Percentiles rank a stretch among this genome's conserved stretches.
Evolutionary conservation across 2,113 vertebrate genomes (phyloP).

Genomic region (Eolophus roseicapilla): DNA sequence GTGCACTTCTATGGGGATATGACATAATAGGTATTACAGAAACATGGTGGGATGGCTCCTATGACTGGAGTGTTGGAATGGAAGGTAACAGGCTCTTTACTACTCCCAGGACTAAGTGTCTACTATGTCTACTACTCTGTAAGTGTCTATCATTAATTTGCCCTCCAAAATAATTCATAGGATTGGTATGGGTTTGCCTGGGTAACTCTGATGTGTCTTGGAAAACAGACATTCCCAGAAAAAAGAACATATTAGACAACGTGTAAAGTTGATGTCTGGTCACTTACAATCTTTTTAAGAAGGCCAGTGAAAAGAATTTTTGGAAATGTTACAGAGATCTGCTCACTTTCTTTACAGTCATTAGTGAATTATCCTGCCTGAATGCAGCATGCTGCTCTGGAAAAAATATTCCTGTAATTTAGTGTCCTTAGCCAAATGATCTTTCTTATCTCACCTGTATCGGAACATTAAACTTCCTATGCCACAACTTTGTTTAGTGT

Average conservation of each 20-base stretch:
- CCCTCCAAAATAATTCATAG: neutral
- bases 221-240: neutral
- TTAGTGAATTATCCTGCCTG: neutral
- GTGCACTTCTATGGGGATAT: too few species aligned
- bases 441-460: neutral
- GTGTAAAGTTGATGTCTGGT: neutral
- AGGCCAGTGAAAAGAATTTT: neutral
- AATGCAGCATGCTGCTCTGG: neutral
- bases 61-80: too few species aligned
- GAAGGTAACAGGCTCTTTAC: too few species aligned
- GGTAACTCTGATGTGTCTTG: neutral
- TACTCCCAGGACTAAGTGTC: too few species aligned
- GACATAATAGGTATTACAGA: too few species aligned
- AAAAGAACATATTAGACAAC: neutral
- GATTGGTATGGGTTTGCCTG: neutral
- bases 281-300: neutral
- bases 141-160: neutral
- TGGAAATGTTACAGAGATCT: neutral
- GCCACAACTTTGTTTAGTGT: neutral
- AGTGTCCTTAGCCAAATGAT: neutral
- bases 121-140: neutral
- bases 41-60: too few species aligned
- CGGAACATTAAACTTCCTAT: neutral
- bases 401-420: neutral
- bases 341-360: neutral